Evolutionary conservation across 1,140 invertebrate species (phyloP), one percentile per base, ranked within the genome.

Genomic region (Drosophila jambulina): DNA sequence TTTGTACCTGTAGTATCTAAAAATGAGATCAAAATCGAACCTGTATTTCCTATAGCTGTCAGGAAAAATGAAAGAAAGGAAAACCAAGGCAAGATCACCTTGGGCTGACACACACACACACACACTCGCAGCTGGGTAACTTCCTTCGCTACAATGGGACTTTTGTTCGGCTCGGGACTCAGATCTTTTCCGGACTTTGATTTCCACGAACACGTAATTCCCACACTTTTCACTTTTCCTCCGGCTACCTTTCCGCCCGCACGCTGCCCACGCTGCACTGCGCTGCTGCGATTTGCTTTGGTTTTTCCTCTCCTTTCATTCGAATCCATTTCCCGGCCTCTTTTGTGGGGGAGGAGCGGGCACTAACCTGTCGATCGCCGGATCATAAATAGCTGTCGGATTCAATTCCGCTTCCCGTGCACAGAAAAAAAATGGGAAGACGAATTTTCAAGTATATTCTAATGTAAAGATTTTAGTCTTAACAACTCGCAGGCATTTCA

Each of bases 301-400:
- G n/a, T 46, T 58, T 58, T 59, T 54, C 46, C 42, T 49, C 29
- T 32, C 51, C 56, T 46, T 81, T 61, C 17, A 76, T 71, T 49
- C 40, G 27, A 64, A 45, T 62, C 51, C 46, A 64, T 75, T 80
- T 56, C 34, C 34, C 45, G 46, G 36, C 23, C 42, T 29, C 38
- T 48, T 48, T 77, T 53, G 54, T 57, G 19, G 51, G 15, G 19
- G 54, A 51, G 34, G 3, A 32, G 7, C 7, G 49, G 32, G 56
- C 61, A 42, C 74, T 51, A 74, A 84, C 76, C 81, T 80, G 80
- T 83, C 80, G 77, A 84, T 79, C 71, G 62, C 13, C 46, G 27
- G 54, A 71, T 36, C 78, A 82, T 82, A 81, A 86, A 86, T 82
- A 76, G 78, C 82, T 86, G 83, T 87, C 83, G 79, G 78, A 70